These are phyloP conservation scores for Heliothis subflexa DNA, from an alignment of 1,140 invertebrate genomes.

Conservation along the genomic window DNA sequence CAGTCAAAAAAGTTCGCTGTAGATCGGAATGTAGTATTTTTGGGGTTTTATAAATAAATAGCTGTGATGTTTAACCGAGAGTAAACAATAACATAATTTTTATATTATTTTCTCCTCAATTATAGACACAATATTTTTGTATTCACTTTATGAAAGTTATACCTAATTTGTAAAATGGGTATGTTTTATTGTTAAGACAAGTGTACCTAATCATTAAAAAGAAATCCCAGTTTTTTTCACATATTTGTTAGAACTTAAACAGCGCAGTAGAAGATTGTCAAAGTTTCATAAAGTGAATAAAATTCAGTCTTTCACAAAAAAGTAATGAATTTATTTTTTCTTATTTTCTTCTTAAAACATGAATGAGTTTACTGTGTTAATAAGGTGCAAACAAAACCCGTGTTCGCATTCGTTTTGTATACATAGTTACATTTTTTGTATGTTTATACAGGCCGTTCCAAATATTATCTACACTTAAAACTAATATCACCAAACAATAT, in stretches of 20 bases:
- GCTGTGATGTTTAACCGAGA: neutral
- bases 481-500: constrained; percentile 77
- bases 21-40: too few species aligned
- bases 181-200: too few species aligned
- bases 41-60: neutral
- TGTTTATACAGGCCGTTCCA: constrained; percentile 51
- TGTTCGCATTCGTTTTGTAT: constrained; percentile 20
- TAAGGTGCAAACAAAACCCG: neutral
- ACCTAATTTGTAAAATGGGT: neutral
- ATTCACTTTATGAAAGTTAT: neutral
- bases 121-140: neutral
- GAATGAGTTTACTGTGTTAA: neutral
- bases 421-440: constrained; percentile 40
- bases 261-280: too few species aligned
- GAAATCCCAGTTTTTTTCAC: too few species aligned
- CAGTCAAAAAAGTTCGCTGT: too few species aligned
- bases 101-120: neutral
- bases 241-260: too few species aligned
- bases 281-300: neutral
- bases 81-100: neutral
- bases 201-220: too few species aligned
- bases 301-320: constrained; percentile 17
- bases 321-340: neutral
- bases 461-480: constrained; percentile 73
- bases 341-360: neutral